Conservation (phyloP, 2,888 invertebrate species). For the Busseola fusca region DNA sequence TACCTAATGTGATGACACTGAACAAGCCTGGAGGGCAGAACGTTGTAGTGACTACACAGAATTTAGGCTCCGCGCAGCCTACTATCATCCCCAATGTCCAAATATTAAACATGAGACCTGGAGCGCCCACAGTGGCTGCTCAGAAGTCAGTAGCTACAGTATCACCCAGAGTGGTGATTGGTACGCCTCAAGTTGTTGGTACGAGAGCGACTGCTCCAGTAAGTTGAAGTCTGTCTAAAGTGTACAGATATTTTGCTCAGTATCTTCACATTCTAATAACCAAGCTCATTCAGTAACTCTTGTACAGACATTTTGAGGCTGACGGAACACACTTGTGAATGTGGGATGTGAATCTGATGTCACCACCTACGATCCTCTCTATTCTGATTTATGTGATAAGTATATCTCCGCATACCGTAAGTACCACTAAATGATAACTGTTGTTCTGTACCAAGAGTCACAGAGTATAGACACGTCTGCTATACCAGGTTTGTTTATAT, state of each 20-base stretch:
- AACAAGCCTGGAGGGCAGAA: conserved; percentile 89
- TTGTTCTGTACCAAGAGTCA: conserved; percentile 55
- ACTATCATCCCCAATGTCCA: conserved; percentile 93
- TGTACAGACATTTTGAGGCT: conserved; percentile 67
- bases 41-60: conserved; percentile 89
- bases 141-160: conserved; percentile 94
- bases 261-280: conserved; percentile 58
- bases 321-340: conserved; percentile 60
- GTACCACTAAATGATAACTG: conserved; percentile 42
- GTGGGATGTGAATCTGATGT: conserved; percentile 53
- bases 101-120: conserved; percentile 95
- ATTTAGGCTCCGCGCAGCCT: conserved; percentile 90
- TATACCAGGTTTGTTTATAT: conserved; percentile 64
- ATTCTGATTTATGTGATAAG: conserved; percentile 33
- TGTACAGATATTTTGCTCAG: conserved; percentile 61
- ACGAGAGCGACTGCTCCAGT: conserved; percentile 94
- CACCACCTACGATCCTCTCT: conserved; percentile 50
- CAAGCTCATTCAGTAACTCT: conserved; percentile 58
- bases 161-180: conserved; percentile 95
- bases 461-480: conserved; percentile 62
- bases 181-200: conserved; percentile 94
- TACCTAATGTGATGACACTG: conserved; percentile 91
- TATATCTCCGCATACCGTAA: conserved; percentile 42
- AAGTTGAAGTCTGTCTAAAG: conserved; percentile 74
- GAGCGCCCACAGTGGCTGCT: conserved; percentile 90